Conservation (phyloP, 2,888 invertebrate genomes). For the Drosophila parthenogenetica region DNA sequence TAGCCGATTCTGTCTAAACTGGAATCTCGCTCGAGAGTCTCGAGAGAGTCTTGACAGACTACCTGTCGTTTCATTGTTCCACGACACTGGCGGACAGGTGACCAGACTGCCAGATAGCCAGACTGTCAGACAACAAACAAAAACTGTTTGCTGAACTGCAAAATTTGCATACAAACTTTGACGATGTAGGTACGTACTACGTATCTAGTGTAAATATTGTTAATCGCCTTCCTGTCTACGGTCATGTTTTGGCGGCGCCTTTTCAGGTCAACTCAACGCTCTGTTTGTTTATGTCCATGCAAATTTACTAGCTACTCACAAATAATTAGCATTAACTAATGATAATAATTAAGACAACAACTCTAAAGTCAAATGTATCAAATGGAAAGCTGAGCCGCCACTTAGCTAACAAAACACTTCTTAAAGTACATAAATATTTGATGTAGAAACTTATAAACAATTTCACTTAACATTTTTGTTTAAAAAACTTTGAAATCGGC, state of each 20-base stretch:
- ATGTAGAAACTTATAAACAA: conserved; percentile 26
- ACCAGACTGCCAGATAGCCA: conserved; percentile 3
- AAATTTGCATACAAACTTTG: conserved; percentile 71
- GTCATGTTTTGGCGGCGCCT: conserved; percentile 38
- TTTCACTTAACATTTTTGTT: conserved; percentile 35
- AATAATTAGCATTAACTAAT: conserved; percentile 35
- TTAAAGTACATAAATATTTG: neutral
- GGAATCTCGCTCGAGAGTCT: conserved; percentile 52
- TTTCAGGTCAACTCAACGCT: conserved; percentile 35
- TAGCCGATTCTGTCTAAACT: conserved; percentile 63
- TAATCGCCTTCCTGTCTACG: conserved; percentile 62
- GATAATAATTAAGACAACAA: conserved; percentile 32
- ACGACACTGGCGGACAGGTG: conserved; percentile 3
- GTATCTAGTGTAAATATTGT: conserved; percentile 29
- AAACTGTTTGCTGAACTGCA: conserved; percentile 34
- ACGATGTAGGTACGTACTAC: conserved; percentile 42
- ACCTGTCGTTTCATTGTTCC: conserved; percentile 40
- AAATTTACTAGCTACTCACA: conserved; percentile 3
- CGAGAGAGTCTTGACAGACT: conserved; percentile 48
- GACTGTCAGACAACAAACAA: conserved; percentile 33
- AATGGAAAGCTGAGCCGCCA: conserved; percentile 6
- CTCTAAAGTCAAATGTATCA: conserved; percentile 15
- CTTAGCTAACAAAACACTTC: conserved; percentile 18
- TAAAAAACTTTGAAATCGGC: conserved; percentile 20
- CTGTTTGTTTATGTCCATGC: conserved; percentile 6